A percentile compares a stretch with the other conserved stretches of the same genome.
phyloP scores from a whole-genome alignment of 2,888 invertebrate species.

The Dicranocentrus wangi region DNA sequence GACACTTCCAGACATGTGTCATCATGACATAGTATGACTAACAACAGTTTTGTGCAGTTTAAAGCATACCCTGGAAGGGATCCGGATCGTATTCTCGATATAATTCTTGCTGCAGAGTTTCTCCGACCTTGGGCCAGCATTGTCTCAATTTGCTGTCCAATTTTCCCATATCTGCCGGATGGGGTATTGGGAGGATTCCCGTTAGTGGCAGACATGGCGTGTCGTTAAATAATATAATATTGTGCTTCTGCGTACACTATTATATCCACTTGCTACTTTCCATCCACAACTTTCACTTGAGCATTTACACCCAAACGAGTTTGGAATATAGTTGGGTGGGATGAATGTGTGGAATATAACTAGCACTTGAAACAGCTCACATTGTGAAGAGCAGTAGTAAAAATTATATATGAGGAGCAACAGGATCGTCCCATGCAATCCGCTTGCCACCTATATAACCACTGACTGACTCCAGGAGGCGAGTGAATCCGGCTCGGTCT shows the following conservation, averaged over 20 bases:
- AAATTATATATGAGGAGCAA: neutral
- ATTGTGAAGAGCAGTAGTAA: too few relatives aligned
- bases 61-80: slow-evolving; percentile 62
- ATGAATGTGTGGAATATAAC: too few relatives aligned
- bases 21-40: neutral
- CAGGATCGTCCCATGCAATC: neutral
- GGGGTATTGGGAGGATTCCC: neutral
- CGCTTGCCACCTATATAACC: neutral
- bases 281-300: neutral
- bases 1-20: neutral
- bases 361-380: too few relatives aligned
- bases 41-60: neutral
- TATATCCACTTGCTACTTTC: neutral
- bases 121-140: slow-evolving; percentile 71
- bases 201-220: slow-evolving; percentile 2
- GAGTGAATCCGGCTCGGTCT: neutral
- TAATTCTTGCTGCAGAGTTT: slow-evolving; percentile 64
- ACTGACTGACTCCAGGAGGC: neutral
- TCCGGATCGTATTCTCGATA: slow-evolving; percentile 63
- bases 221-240: neutral
- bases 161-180: slow-evolving; percentile 9
- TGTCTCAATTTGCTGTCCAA: slow-evolving; percentile 74
- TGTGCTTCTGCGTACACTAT: neutral
- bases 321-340: too few relatives aligned
- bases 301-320: too few relatives aligned